Evolutionary conservation across 2,797 vertebrate genomes (phyloP), one percentile per base, ranked within the genome.

Genomic region (Sebastes itinus): DNA sequence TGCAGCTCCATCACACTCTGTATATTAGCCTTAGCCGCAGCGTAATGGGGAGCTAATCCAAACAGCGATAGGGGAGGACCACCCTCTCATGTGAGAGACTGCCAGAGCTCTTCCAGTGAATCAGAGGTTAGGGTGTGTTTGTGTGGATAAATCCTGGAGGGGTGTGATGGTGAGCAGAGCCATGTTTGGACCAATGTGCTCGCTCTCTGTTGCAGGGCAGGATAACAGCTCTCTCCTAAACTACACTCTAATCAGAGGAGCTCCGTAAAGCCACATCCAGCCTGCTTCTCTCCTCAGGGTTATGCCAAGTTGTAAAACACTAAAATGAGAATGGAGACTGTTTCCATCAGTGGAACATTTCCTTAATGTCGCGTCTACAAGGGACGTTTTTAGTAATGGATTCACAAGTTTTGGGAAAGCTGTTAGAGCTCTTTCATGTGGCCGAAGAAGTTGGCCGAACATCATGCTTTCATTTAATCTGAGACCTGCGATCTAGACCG

Each of bases 61-160:
- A 91, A 89, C 88, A 90, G 23, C 30, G 85, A 89, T 78, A 77
- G 35, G 54, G 33, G 60, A 7, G 46, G 83, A 83, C 80, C 84
- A 86, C 78, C 64, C 52, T 81, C 77, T 59, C 28, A 27, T 61
- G 30, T 72, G 72, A 78, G 59, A 72, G 54, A 55, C 32, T 77
- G 72, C 22, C 66, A 70, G 25, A 67, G 56, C 27, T 61, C 8
- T 56, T 35, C 23, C 22, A 60, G 25, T 64, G 52, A 73, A 60
- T 65, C 12, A 23, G 2, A 27, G 16, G 52, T 59, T 30, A 32
- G 59, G 46, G 4, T 69, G 35, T 46, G 54, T 59, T 12, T 55
- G n/a, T 49, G n/a, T 72, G 54, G 7, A 35, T 35, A 35, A 35
- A 56, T 2, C 32, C 6, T 30, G 7, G 18, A 58, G n/a, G 58